Conservation (phyloP, 2,888 invertebrate species). For the Mechanitis mazaeus region DNA sequence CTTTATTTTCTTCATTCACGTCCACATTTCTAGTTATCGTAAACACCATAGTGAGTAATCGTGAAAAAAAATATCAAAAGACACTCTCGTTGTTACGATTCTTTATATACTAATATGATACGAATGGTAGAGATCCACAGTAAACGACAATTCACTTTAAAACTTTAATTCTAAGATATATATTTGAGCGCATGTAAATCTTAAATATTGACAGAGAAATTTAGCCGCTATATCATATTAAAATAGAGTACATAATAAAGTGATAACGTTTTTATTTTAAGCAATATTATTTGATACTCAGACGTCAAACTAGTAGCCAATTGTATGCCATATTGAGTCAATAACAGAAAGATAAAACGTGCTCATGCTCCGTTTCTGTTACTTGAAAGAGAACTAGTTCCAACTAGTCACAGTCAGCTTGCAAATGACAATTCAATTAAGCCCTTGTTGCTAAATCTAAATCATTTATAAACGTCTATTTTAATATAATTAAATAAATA, state of each 20-base stretch:
- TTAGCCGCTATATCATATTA: conserved; percentile 17
- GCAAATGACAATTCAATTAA: neutral
- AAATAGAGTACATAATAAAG: conserved; percentile 17
- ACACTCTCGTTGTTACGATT: conserved; percentile 11
- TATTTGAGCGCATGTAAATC: conserved; percentile 8
- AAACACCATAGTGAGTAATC: conserved; percentile 42
- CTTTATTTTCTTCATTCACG: conserved; percentile 26
- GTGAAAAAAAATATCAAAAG: conserved; percentile 17
- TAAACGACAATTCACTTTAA: conserved; percentile 9
- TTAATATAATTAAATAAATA: neutral
- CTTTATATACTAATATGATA: conserved; percentile 13
- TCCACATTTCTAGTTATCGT: conserved; percentile 34
- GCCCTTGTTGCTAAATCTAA: no score
- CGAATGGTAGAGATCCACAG: neutral
- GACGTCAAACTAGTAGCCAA: conserved; percentile 25
- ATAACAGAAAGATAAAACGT: conserved; percentile 16
- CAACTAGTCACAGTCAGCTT: neutral
- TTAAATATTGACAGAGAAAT: conserved; percentile 16
- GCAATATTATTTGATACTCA: conserved; percentile 20
- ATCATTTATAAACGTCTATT: neutral
- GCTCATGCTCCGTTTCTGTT: conserved; percentile 7
- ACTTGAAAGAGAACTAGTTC: neutral
- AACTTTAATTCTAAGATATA: conserved; percentile 8
- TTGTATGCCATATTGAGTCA: conserved; percentile 27
- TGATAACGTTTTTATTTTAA: conserved; percentile 19